Evolutionary conservation across 2,797 vertebrate species (phyloP).

Genomic region (Rhabdophis nuchalis): DNA sequence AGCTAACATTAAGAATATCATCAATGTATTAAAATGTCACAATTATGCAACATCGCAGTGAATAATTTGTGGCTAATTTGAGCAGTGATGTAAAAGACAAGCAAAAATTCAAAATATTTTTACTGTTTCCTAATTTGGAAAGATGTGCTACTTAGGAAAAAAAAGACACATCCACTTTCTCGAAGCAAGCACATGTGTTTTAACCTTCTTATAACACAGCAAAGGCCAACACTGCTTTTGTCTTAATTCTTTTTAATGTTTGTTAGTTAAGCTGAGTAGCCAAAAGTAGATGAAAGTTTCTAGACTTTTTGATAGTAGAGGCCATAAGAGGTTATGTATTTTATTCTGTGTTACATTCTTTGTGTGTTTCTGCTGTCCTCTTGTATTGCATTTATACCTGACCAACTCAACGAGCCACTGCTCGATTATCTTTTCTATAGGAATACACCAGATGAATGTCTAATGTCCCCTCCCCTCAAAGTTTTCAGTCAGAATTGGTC

Average conservation of each 20-base stretch:
- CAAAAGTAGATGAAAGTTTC: not conserved
- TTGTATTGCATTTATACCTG: not conserved
- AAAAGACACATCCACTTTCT: not conserved
- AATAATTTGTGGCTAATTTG: conserved; percentile 15
- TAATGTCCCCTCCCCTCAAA: not conserved
- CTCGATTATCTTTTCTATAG: not conserved
- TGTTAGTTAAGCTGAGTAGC: not conserved
- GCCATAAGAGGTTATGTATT: not conserved
- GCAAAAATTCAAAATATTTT: not conserved
- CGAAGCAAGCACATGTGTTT: not conserved
- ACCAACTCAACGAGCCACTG: not conserved
- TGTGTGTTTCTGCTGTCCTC: not conserved
- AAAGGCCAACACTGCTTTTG: not conserved
- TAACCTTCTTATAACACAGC: too few species aligned
- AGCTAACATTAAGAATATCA: conserved; percentile 22
- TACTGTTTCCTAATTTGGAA: not conserved
- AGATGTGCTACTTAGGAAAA: not conserved
- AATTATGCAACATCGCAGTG: conserved; percentile 22
- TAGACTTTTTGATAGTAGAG: not conserved
- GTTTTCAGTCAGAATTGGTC: not conserved
- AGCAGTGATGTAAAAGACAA: conserved; percentile 3
- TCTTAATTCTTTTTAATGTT: not conserved
- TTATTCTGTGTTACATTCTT: not conserved
- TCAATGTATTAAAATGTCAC: conserved; percentile 26
- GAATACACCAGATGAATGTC: not conserved